Conservation (phyloP, 2,113 vertebrate species). For the Potamarius usumacintae region DNA sequence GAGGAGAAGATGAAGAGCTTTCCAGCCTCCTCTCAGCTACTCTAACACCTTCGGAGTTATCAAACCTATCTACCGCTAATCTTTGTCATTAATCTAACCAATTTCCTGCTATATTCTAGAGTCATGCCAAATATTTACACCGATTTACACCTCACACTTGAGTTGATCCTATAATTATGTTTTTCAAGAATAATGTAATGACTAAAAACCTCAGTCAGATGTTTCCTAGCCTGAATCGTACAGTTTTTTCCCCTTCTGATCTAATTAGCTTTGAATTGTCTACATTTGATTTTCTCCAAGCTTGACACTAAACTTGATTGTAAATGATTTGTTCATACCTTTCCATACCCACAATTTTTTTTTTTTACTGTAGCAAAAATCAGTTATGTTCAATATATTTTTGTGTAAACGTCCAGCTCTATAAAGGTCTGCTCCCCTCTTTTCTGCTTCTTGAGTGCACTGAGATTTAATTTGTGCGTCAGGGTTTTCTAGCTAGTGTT, state of each 20-base stretch:
- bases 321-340: background rate
- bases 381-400: background rate
- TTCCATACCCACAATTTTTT: no score
- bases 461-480: constrained; percentile 7
- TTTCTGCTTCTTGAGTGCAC: background rate
- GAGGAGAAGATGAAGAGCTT: constrained; percentile 16
- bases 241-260: background rate
- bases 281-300: background rate
- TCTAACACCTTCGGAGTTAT: constrained; percentile 2
- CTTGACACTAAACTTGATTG: background rate
- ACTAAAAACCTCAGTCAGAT: background rate
- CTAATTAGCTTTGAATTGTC: background rate
- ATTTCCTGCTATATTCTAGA: background rate
- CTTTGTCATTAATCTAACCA: background rate
- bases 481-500: background rate
- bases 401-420: constrained; percentile 1
- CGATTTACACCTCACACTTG: background rate
- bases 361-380: background rate
- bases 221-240: background rate
- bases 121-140: background rate
- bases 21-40: constrained; percentile 21
- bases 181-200: background rate
- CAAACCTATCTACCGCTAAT: background rate
- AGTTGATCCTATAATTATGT: background rate
- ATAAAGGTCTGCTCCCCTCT: background rate